Percentiles rank a stretch among this genome's conserved stretches.
These are phyloP conservation scores for Camelus bactrianus DNA, from an alignment of 2,113 vertebrate genomes.

Conservation along the genomic window DNA sequence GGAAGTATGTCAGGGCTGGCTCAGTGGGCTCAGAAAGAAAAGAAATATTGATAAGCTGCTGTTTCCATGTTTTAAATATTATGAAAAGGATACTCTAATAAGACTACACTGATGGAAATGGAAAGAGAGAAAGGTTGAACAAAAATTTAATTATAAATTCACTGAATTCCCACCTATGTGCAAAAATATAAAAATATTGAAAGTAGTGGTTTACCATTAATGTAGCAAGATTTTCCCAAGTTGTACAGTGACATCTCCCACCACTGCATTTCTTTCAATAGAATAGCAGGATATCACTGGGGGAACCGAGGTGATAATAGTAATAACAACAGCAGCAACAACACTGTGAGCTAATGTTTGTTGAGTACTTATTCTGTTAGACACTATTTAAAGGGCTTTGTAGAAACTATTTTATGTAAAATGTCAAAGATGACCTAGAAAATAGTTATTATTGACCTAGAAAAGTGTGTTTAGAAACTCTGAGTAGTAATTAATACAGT, in stretches of 20 bases:
- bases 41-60: neutral
- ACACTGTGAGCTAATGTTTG: neutral
- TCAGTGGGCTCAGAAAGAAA: neutral
- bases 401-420: neutral
- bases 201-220: neutral
- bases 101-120: neutral
- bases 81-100: neutral
- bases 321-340: neutral
- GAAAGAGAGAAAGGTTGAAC: neutral
- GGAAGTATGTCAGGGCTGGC: neutral
- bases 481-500: slow-evolving; percentile 35
- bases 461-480: slow-evolving; percentile 6
- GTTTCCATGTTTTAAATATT: neutral
- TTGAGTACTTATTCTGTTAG: neutral
- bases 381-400: neutral
- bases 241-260: neutral
- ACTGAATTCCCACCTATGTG: neutral
- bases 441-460: neutral
- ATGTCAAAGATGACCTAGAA: neutral
- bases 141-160: neutral
- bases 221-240: neutral
- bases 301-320: neutral
- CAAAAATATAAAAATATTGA: slow-evolving; percentile 4
- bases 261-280: neutral
- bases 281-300: neutral